phyloP scores from a whole-genome alignment of 1,140 invertebrate species.

The Gonatopus flavifemur region DNA sequence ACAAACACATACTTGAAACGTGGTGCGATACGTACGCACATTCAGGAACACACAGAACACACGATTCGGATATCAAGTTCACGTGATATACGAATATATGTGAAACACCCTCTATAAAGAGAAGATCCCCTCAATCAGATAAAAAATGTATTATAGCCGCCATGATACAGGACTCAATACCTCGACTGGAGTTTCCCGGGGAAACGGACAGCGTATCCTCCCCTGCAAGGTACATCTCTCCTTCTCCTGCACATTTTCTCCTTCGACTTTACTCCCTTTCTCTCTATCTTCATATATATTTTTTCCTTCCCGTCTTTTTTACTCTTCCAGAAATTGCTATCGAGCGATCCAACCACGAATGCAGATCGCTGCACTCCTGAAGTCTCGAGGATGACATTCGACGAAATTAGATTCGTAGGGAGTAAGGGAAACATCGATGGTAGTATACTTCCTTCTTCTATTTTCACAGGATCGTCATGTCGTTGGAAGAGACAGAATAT shows the following conservation, averaged over 20 bases:
- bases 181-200: constrained; percentile 36
- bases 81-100: no score
- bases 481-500: no score
- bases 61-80: no score
- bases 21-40: no score
- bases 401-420: constrained; percentile 43
- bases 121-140: constrained; percentile 59
- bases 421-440: constrained; percentile 30
- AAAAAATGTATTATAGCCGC: constrained; percentile 60
- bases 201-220: constrained; percentile 35
- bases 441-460: no score
- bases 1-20: no score
- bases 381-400: constrained; percentile 37
- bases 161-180: constrained; percentile 59
- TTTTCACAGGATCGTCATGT: no score
- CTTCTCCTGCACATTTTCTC: background rate
- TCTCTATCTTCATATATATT: constrained; percentile 2
- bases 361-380: constrained; percentile 34
- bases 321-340: constrained; percentile 31
- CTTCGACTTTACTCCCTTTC: background rate
- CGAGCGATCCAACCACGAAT: constrained; percentile 36
- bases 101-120: constrained; percentile 54
- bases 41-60: no score
- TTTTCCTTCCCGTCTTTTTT: no score
- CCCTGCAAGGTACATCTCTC: constrained; percentile 19